Evolutionary conservation across 2,797 vertebrate species (phyloP).

Genomic region (Antrozous pallidus): DNA sequence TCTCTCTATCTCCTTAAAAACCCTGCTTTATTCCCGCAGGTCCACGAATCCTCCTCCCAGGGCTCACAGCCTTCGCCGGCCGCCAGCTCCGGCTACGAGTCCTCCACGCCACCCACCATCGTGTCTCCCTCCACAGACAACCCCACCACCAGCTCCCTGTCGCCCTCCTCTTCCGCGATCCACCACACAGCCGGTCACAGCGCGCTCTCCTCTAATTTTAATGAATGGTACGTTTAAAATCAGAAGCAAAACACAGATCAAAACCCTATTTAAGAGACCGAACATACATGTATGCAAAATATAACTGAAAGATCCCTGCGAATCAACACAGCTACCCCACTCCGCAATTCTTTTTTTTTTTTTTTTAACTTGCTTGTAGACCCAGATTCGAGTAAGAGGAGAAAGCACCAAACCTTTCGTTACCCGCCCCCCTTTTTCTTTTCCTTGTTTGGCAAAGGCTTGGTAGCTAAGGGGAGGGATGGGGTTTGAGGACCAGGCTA

Average conservation of each 20-base stretch:
- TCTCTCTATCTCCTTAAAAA: conserved; percentile 64
- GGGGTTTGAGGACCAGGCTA: conserved; percentile 87
- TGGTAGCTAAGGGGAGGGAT: conserved; percentile 82
- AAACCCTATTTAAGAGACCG: conserved; percentile 89
- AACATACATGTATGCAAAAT: conserved; percentile 65
- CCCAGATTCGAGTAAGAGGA: conserved; percentile 87
- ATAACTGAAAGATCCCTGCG: conserved; percentile 86
- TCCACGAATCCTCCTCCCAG: conserved; percentile 95
- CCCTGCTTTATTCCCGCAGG: conserved; percentile 85
- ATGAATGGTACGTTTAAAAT: conserved; percentile 99
- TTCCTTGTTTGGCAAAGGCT: conserved; percentile 79
- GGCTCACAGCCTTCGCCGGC: conserved; percentile 96
- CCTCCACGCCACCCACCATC: conserved; percentile 98
- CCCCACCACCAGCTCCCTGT: conserved; percentile 97
- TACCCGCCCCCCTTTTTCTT: neutral
- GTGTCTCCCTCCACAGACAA: conserved; percentile 98
- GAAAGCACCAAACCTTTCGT: conserved; percentile 77
- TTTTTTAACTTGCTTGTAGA: conserved; percentile 86
- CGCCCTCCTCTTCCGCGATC: conserved; percentile 94
- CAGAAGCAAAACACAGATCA: conserved; percentile 75
- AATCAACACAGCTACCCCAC: conserved; percentile 81
- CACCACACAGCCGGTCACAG: conserved; percentile 98
- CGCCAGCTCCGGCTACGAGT: conserved; percentile 98
- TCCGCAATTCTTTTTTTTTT: neutral
- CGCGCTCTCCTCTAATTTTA: conserved; percentile 99